phyloP scores from a whole-genome alignment of 1,140 invertebrate genomes.

The Holotrichia oblita region DNA sequence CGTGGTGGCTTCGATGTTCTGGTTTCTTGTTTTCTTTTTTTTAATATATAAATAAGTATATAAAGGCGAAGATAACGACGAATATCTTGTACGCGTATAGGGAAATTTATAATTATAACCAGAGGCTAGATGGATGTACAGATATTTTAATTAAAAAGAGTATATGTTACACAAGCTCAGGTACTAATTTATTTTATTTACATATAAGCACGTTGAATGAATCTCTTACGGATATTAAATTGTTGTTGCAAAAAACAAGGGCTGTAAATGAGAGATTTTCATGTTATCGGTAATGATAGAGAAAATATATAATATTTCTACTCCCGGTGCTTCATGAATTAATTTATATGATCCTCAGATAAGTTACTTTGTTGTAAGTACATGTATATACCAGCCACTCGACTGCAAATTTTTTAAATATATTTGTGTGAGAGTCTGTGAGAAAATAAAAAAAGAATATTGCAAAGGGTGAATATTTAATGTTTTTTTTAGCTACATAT shows the following conservation, averaged over 20 bases:
- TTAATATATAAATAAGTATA: neutral
- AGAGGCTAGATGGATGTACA: neutral
- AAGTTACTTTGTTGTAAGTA: too few species aligned
- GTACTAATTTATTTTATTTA: conserved; percentile 46
- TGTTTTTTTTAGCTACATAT: too few species aligned
- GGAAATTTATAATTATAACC: conserved; percentile 23
- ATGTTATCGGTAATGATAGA: too few species aligned
- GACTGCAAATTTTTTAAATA: too few species aligned
- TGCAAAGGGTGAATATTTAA: too few species aligned
- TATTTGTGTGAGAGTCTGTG: too few species aligned
- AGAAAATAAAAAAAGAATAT: too few species aligned
- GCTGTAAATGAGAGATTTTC: too few species aligned
- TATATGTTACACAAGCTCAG: conserved; percentile 35
- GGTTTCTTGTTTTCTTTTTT: neutral
- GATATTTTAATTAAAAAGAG: conserved; percentile 27
- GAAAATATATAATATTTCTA: too few species aligned
- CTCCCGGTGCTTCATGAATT: too few species aligned
- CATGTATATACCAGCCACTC: too few species aligned
- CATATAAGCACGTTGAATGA: conserved; percentile 43
- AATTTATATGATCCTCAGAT: too few species aligned
- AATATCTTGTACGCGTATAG: neutral
- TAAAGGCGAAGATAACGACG: neutral
- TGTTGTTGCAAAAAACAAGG: conserved; percentile 42
- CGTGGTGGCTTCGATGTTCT: neutral
- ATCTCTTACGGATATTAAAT: conserved; percentile 50